Evolutionary conservation across 2,888 invertebrate genomes (phyloP), one percentile per base, ranked within the genome.

Genomic region (Nephrocerus scutellatus): DNA sequence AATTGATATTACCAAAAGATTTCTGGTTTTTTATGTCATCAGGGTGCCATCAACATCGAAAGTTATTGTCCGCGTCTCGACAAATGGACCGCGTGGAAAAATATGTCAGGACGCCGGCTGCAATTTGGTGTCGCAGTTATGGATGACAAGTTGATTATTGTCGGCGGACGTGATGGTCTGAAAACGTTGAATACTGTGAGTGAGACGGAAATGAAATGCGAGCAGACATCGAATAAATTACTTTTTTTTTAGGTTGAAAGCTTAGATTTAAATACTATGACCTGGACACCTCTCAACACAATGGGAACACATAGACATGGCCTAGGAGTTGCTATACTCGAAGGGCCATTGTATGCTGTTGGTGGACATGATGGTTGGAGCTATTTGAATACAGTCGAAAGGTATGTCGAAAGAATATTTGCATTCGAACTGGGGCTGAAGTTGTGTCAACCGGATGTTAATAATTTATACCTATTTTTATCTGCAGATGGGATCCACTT

Each of bases 61-160:
- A 82, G 82, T 65, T 95, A 91, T 43, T 68, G 68, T 41, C 68
- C 68, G 3, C 60, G 64, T 1, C 51, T 63, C 13, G 61, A 68
- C 42, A 67, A 65, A 48, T 70, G 68, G 68, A 59, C 59, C 6
- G 54, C 62, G 1, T 57, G 63, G 53, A 68, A 67, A 39, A 64
- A 68, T 42, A 64, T 68, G 64, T 57, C 67, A 3, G 63, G 62
- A 1, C 56, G 88, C 40, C 73, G 92, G 25, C 71, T 92, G 38
- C 93, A 95, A 69, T 93, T 92, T 63, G 93, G 92, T 1, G 89
- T 90, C 6, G 92, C 90, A 18, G 79, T 91, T 16, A 75, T 87
- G 63, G 82, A 80, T 49, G 66, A 82, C 49, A 88, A 87, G 63
- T 72, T 93, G 14, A 77, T 86, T 44, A 82, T 93, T 21, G 90